Conservation (phyloP, 2,888 invertebrate species). For the Pseudanteris insignis region DNA sequence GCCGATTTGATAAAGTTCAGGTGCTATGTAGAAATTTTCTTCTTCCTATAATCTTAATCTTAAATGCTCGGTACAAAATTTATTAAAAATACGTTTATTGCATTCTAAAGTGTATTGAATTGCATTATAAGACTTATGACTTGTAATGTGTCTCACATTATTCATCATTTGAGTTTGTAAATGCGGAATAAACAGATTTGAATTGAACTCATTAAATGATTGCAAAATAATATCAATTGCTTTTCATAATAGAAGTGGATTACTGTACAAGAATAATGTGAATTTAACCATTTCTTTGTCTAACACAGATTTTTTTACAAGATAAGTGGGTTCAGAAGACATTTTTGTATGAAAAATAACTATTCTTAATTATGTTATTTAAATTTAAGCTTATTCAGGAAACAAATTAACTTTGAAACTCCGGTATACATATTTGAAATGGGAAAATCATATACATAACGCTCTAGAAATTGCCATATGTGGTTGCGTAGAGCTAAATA, state of each 20-base stretch:
- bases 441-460: no score
- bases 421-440: no score
- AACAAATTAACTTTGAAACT: no score
- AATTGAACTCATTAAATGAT: constrained; percentile 22
- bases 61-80: constrained; percentile 30
- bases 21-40: constrained; percentile 29
- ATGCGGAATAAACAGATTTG: constrained; percentile 19
- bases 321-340: neutral
- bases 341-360: no score
- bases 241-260: constrained; percentile 28
- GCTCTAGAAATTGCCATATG: neutral
- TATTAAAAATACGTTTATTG: constrained; percentile 26
- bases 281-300: constrained; percentile 34
- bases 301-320: constrained; percentile 1
- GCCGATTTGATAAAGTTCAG: constrained; percentile 11
- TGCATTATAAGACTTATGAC: constrained; percentile 5
- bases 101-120: constrained; percentile 23
- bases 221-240: constrained; percentile 19
- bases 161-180: constrained; percentile 19
- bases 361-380: no score
- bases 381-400: no score
- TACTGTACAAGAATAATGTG: constrained; percentile 23
- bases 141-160: constrained; percentile 1
- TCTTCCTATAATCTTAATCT: constrained; percentile 29
- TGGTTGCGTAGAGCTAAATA: no score